phyloP scores from a whole-genome alignment of 2,888 invertebrate genomes.

The Troides oblongomaculatus region DNA sequence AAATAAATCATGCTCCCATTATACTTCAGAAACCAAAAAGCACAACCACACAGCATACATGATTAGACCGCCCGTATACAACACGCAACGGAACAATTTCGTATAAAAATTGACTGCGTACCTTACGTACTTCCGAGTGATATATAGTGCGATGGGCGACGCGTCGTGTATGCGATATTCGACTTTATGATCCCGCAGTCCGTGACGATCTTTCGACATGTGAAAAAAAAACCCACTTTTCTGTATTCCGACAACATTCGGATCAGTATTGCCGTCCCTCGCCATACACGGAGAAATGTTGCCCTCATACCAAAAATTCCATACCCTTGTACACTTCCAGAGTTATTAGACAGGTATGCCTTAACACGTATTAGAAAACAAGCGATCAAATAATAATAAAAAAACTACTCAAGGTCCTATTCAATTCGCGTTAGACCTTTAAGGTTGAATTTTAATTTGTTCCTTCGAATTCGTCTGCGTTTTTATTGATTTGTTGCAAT shows the following conservation, averaged over 20 bases:
- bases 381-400: constrained; percentile 1
- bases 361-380: constrained; percentile 26
- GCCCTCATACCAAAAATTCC: constrained; percentile 21
- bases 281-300: constrained; percentile 20
- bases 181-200: constrained; percentile 15
- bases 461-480: constrained; percentile 7
- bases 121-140: constrained; percentile 24
- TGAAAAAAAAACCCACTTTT: constrained; percentile 10
- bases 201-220: constrained; percentile 12
- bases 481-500: constrained; percentile 15
- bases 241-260: constrained; percentile 23
- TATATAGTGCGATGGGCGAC: constrained; percentile 15
- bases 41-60: constrained; percentile 9
- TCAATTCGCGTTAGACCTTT: constrained; percentile 15
- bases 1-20: constrained; percentile 6
- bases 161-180: constrained; percentile 16
- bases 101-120: constrained; percentile 24
- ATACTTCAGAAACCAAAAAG: constrained; percentile 6
- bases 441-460: constrained; percentile 22
- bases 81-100: constrained; percentile 22
- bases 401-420: constrained; percentile 25
- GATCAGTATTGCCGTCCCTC: constrained; percentile 20
- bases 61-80: constrained; percentile 16
- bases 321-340: constrained; percentile 25
- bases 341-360: constrained; percentile 26